These are phyloP conservation scores for Harpegnathos saltator DNA, from an alignment of 1,140 invertebrate species.

Conservation along the genomic window DNA sequence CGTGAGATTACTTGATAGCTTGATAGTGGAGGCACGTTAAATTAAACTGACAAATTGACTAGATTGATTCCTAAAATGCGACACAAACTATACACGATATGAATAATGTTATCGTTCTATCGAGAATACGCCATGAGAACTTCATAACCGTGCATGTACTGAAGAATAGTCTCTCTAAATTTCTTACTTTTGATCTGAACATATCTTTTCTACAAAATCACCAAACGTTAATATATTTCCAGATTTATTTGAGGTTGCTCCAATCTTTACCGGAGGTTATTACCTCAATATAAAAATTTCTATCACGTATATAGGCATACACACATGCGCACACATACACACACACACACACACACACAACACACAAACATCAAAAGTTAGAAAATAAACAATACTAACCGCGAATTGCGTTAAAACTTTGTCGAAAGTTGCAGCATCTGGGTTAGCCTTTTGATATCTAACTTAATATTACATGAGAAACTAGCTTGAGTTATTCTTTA, in stretches of 20 bases:
- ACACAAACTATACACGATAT: constrained; percentile 13
- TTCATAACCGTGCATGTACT: constrained; percentile 59
- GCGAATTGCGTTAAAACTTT: constrained; percentile 62
- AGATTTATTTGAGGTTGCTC: constrained; percentile 63
- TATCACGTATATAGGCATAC: constrained; percentile 46
- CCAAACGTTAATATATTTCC: constrained; percentile 35
- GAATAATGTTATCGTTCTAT: constrained; percentile 38
- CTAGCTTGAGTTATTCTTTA: constrained; percentile 39
- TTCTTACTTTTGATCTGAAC: constrained; percentile 32
- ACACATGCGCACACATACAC: too few relatives aligned
- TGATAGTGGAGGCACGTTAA: background rate
- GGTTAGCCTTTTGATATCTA: constrained; percentile 52
- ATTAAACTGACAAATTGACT: background rate
- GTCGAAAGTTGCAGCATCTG: constrained; percentile 47
- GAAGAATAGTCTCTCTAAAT: constrained; percentile 56
- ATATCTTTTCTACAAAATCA: constrained; percentile 46
- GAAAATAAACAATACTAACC: constrained; percentile 68
- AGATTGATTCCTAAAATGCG: background rate
- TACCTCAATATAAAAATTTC: constrained; percentile 66
- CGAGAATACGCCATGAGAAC: constrained; percentile 14
- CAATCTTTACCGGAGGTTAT: constrained; percentile 73
- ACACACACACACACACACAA: too few relatives aligned
- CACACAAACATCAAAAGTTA: constrained; percentile 59
- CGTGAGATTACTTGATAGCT: constrained; percentile 2
- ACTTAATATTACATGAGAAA: constrained; percentile 37